phyloP scores from a whole-genome alignment of 92 coral and sea anemone genomes.

The Phenganax stokvisi region DNA sequence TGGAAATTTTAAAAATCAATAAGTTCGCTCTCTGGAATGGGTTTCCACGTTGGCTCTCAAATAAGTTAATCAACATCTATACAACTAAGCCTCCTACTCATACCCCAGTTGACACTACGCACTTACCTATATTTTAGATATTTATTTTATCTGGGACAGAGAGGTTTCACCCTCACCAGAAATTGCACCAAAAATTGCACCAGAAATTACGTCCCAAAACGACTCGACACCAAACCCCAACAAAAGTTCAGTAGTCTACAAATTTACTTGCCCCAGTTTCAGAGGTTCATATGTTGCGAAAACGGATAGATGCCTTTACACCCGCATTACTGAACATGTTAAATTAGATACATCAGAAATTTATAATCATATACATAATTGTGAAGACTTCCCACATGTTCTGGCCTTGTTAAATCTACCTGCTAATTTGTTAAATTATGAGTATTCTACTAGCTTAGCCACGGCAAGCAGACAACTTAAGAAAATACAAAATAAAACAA shows the following conservation, averaged over 20 bases:
- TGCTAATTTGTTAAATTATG: constrained; percentile 7
- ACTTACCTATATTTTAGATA: constrained; percentile 16
- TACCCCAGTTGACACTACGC: too few species aligned
- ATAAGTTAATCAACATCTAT: too few species aligned
- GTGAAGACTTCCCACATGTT: constrained; percentile 11
- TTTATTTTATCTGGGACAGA: neutral
- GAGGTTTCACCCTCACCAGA: neutral
- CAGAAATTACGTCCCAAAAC: constrained; percentile 17
- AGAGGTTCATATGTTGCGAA: constrained; percentile 31
- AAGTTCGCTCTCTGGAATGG: too few species aligned
- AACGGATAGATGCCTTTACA: constrained; percentile 33
- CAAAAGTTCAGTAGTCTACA: constrained; percentile 27
- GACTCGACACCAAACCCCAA: constrained; percentile 27
- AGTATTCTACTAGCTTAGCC: neutral
- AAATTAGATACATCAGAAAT: neutral
- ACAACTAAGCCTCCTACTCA: too few species aligned
- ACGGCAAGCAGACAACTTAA: too few species aligned
- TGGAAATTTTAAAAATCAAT: too few species aligned
- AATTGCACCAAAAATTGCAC: neutral
- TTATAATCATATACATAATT: constrained; percentile 14
- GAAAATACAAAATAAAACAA: too few species aligned
- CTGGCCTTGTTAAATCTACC: constrained; percentile 8
- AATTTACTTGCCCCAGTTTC: constrained; percentile 28
- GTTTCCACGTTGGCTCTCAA: too few species aligned
- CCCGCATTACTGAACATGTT: constrained; percentile 36